These are phyloP conservation scores for Empidonax traillii DNA, from an alignment of 2,113 vertebrate species.

Conservation along the genomic window DNA sequence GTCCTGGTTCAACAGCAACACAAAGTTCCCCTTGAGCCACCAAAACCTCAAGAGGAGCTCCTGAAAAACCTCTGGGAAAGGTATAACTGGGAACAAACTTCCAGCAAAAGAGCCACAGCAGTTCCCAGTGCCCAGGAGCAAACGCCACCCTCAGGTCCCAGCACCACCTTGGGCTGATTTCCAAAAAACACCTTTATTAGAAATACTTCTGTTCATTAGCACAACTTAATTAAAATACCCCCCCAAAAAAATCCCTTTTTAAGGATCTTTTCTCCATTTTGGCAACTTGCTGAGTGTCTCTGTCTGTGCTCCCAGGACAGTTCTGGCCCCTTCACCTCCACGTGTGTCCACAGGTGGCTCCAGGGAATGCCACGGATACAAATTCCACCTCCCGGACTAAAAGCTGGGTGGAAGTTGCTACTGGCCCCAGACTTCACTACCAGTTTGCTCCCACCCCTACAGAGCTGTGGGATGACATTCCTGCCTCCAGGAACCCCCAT, in stretches of 20 bases:
- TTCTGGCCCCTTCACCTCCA: not conserved
- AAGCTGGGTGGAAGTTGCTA: not conserved
- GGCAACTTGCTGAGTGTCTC: not conserved
- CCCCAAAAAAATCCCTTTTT: too few species aligned
- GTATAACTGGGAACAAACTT: not conserved
- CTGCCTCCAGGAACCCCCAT: not conserved
- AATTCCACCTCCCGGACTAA: not conserved
- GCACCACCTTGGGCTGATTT: rapidly evolving
- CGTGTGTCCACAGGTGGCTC: rapidly evolving
- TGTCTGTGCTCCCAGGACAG: not conserved
- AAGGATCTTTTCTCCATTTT: not conserved
- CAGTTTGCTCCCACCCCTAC: not conserved
- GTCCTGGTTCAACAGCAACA: not conserved
- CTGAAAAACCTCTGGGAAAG: not conserved
- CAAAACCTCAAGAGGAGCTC: not conserved
- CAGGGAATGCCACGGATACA: not conserved
- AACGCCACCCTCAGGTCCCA: not conserved
- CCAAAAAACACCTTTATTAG: not conserved
- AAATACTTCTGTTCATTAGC: not conserved
- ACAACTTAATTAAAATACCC: not conserved
- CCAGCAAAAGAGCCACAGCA: not conserved
- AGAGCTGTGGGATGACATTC: not conserved
- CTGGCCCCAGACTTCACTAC: not conserved
- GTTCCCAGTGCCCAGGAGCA: not conserved
- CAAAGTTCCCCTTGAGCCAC: not conserved